Percentiles rank a stretch among this genome's conserved stretches.
These are phyloP conservation scores for Tipula confusa DNA, from an alignment of 2,888 invertebrate species.

Conservation along the genomic window DNA sequence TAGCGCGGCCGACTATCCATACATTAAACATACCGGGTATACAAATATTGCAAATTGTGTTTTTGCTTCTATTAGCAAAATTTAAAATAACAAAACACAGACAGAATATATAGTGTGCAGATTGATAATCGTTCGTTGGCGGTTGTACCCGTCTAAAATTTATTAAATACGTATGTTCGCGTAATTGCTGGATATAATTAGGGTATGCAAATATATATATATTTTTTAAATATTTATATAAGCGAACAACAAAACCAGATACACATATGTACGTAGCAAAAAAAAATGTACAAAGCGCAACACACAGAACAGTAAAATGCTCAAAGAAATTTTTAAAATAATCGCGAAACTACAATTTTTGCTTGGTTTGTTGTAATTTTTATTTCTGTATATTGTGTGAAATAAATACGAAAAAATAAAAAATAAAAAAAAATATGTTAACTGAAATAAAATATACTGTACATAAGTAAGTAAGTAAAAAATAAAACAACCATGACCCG, in stretches of 20 bases:
- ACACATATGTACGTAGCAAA: not conserved
- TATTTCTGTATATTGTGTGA: slow-evolving; percentile 20
- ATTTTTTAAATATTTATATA: not conserved
- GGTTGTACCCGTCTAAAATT: not conserved
- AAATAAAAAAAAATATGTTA: not conserved
- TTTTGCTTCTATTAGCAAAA: not conserved
- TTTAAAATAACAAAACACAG: not conserved
- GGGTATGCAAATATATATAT: slow-evolving; percentile 13
- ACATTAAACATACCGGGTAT: not conserved
- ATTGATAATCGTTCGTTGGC: not conserved
- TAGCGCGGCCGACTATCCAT: not conserved
- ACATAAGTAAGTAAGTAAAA: not conserved
- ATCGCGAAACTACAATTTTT: slow-evolving; percentile 13
- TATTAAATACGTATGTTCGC: not conserved
- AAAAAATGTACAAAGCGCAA: not conserved
- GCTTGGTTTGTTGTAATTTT: slow-evolving; percentile 12
- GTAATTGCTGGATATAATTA: not conserved
- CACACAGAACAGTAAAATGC: not conserved
- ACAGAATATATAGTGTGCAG: not conserved
- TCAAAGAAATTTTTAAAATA: not conserved
- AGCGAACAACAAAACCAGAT: not conserved
- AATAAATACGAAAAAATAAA: not conserved
- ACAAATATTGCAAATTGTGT: not conserved
- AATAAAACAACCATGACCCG: not conserved
- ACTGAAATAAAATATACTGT: slow-evolving; percentile 3